phyloP scores from a whole-genome alignment of 2,797 vertebrate genomes.

The Galaxias olidus region DNA sequence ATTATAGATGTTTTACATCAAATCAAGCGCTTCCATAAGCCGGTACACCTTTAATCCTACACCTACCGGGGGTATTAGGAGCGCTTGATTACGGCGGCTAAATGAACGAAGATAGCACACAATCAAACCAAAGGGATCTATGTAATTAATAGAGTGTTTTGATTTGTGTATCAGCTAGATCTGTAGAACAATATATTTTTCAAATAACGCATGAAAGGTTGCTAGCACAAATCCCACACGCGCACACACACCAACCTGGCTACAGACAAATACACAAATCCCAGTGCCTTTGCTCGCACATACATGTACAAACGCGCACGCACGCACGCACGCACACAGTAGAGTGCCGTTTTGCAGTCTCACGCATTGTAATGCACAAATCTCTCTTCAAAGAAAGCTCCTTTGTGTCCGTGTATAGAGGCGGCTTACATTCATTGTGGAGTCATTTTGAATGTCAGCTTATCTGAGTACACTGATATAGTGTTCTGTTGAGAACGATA shows the following conservation, averaged over 20 bases:
- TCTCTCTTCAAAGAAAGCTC: slow-evolving; percentile 55
- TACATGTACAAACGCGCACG: slow-evolving; percentile 11
- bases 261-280: slow-evolving; percentile 14
- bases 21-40: slow-evolving; percentile 8
- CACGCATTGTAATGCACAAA: slow-evolving; percentile 49
- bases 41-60: slow-evolving; percentile 20
- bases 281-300: background rate
- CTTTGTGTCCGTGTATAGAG: slow-evolving; percentile 53
- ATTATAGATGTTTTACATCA: slow-evolving; percentile 20
- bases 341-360: background rate
- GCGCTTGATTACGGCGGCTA: background rate
- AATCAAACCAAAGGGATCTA: background rate
- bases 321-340: slow-evolving; percentile 17
- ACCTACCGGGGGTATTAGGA: background rate
- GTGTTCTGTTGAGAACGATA: background rate
- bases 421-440: slow-evolving; percentile 58
- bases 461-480: slow-evolving; percentile 33
- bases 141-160: slow-evolving; percentile 15
- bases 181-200: background rate
- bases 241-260: slow-evolving; percentile 1
- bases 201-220: slow-evolving; percentile 10
- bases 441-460: slow-evolving; percentile 59
- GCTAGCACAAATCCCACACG: too few species aligned
- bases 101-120: background rate
- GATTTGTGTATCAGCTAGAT: slow-evolving; percentile 28